Evolutionary conservation across 2,113 vertebrate species (phyloP), one percentile per base, ranked within the genome.

Genomic region (Helogale parvula): DNA sequence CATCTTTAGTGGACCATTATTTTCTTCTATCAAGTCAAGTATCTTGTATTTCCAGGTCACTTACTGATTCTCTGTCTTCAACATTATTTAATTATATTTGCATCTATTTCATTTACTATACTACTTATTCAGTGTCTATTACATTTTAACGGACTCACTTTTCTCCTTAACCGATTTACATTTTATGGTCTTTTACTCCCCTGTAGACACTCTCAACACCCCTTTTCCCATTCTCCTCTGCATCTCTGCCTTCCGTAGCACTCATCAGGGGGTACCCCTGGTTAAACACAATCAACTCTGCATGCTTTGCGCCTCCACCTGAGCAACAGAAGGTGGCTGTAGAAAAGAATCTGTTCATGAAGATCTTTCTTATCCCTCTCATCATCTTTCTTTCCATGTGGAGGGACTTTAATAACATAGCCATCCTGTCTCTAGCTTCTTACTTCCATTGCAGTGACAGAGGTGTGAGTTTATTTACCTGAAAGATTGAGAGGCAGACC

Each of bases 21-120:
- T 77, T 91, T 65, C 65, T 57, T 76, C 27, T 86, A 33, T 23
- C 13, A 80, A 33, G 29, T 92, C 7, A 68, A 7, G 63, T 86
- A 27, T 57, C 12, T 93, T 69, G 4, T 35, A 47, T 80, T 90
- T 94, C 38, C 9, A 80, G 41, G 81, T 82, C 31, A 90, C 60
- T 97, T 88, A 76, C 31, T 15, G 23, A 91, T 50, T 94, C 31
- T 68, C 31, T 74, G 17, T 71, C 66, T 95, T 52, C 41, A 35
- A 69, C 12, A 89, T 69, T 91, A 65, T 85, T 95, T 92, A 41
- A 80, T 77, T 95, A 69, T n/a, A 85, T 95, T 76, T 88, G 77
- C 7, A 60, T 65, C 45, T 66, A 85, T 63, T 89, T 33, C 29
- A 92, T 72, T 95, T 94, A 77, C 9, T 66, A 13, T 77, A 27